Evolutionary conservation across 2,888 invertebrate species (phyloP).

Genomic region (Synergus umbraculus): DNA sequence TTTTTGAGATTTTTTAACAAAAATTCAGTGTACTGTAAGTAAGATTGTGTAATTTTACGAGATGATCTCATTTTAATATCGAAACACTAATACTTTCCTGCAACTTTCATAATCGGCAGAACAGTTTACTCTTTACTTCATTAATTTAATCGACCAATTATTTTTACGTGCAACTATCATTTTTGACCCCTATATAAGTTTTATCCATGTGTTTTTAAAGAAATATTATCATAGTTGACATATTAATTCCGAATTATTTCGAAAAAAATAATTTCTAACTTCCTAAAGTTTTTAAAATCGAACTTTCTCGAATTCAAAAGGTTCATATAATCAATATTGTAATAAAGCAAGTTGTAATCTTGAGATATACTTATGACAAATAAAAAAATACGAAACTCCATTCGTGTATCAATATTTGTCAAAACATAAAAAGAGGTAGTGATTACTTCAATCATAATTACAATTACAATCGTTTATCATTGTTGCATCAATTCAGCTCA

Average conservation of each 20-base stretch:
- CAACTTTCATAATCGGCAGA: neutral
- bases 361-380: too few relatives aligned
- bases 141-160: neutral
- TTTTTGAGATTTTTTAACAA: neutral
- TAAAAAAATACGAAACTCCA: neutral
- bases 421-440: neutral
- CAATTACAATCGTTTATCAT: neutral
- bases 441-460: neutral
- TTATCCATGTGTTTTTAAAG: too few relatives aligned
- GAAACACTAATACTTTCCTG: neutral
- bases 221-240: too few relatives aligned
- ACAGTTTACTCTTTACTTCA: neutral
- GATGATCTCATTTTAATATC: neutral
- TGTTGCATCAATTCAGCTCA: neutral
- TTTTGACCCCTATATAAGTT: too few relatives aligned
- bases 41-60: neutral
- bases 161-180: neutral
- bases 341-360: neutral
- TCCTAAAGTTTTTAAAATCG: too few relatives aligned
- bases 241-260: too few relatives aligned
- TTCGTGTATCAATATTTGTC: neutral
- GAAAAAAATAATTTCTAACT: too few relatives aligned
- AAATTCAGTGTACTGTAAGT: neutral
- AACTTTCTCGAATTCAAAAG: too few relatives aligned
- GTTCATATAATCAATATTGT: too few relatives aligned